Conservation (phyloP, 2,888 invertebrate genomes). For the Dinocampus coccinellae region DNA sequence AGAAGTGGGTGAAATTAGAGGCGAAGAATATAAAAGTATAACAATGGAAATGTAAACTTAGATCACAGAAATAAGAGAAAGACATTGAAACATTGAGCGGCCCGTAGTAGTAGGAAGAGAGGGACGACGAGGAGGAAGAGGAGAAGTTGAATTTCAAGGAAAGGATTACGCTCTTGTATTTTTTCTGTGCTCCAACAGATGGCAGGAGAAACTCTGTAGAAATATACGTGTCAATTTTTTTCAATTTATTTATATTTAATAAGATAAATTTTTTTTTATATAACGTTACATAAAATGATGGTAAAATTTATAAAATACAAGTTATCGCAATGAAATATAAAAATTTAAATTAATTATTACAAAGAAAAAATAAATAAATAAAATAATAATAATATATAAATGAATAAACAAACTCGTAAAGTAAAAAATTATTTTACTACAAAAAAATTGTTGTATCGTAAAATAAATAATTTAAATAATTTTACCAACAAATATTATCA, state of each 20-base stretch:
- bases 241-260: too few species aligned
- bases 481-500: too few species aligned
- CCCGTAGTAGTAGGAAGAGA: too few species aligned
- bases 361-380: neutral
- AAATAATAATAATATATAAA: neutral
- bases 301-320: too few species aligned
- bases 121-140: too few species aligned
- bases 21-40: neutral
- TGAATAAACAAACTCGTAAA: neutral
- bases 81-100: too few species aligned
- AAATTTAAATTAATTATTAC: too few species aligned
- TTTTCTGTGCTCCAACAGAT: neutral
- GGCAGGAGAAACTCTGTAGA: neutral
- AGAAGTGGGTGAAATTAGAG: neutral
- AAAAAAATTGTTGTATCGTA: neutral
- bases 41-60: neutral
- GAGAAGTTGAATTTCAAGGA: neutral
- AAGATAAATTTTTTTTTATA: too few species aligned
- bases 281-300: too few species aligned
- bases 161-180: neutral
- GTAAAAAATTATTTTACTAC: neutral
- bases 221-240: neutral
- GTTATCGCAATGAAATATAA: too few species aligned
- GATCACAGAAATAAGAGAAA: too few species aligned
- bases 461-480: neutral